phyloP scores from a whole-genome alignment of 2,113 vertebrate genomes.

The Bubo blakistoni region DNA sequence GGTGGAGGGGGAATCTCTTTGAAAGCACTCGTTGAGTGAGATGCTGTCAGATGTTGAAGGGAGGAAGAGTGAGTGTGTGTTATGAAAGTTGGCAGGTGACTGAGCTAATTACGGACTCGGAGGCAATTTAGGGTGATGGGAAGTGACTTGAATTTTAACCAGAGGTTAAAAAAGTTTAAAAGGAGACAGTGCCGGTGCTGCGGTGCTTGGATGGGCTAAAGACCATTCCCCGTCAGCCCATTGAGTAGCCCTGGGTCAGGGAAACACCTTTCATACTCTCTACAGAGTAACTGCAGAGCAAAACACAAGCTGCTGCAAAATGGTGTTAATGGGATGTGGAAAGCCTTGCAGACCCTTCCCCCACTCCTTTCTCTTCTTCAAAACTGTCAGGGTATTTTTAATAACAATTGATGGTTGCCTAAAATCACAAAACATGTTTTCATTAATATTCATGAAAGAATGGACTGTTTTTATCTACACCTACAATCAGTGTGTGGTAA shows the following conservation, averaged over 20 bases:
- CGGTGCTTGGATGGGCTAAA: neutral
- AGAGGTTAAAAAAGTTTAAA: neutral
- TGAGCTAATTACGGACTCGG: neutral
- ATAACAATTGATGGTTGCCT: slow-evolving; percentile 39
- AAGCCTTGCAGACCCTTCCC: neutral
- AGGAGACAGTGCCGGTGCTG: neutral
- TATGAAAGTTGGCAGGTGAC: slow-evolving; percentile 39
- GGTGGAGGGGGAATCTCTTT: neutral
- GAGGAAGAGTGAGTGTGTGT: neutral
- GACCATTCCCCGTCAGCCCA: neutral
- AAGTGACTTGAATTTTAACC: neutral
- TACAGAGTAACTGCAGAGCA: neutral
- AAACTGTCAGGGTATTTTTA: slow-evolving; percentile 3
- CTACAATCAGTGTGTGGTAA: slow-evolving; percentile 18
- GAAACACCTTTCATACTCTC: neutral
- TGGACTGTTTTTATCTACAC: slow-evolving; percentile 50
- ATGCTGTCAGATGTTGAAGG: neutral
- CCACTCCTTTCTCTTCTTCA: neutral
- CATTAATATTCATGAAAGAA: slow-evolving; percentile 65
- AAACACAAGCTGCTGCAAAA: neutral
- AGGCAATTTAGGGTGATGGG: neutral
- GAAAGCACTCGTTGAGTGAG: neutral
- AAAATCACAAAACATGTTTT: slow-evolving; percentile 53
- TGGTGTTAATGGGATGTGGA: neutral
- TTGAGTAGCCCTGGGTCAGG: neutral